Evolutionary conservation across 2,113 vertebrate species (phyloP).

Genomic region (Syngnathoides biaculeatus): DNA sequence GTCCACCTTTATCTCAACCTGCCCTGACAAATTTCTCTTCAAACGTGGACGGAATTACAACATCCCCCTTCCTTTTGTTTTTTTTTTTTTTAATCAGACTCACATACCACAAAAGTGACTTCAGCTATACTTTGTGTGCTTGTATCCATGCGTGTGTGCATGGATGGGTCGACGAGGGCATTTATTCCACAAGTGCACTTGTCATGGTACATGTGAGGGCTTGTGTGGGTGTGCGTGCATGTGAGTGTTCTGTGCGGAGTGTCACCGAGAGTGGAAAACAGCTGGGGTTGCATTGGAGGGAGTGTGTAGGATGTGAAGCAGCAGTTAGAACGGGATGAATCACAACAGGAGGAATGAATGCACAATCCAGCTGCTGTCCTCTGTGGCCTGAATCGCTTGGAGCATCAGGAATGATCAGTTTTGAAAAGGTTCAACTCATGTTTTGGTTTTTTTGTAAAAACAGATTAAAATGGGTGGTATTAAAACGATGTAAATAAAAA

Average conservation of each 20-base stretch:
- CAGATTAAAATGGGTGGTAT: no score
- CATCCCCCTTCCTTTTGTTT: conserved; percentile 10
- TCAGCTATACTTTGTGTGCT: conserved; percentile 27
- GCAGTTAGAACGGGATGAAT: conserved; percentile 31
- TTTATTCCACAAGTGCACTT: background rate
- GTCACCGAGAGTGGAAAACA: conserved; percentile 59
- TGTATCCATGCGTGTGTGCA: background rate
- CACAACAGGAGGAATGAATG: conserved; percentile 55
- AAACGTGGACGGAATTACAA: conserved; percentile 50
- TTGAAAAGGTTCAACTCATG: background rate
- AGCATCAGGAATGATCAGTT: conserved; percentile 11
- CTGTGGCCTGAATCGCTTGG: conserved; percentile 38
- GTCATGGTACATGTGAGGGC: conserved; percentile 21
- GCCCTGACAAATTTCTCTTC: conserved; percentile 57
- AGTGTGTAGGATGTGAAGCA: conserved; percentile 26
- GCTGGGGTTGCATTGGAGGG: conserved; percentile 44
- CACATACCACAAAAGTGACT: conserved; percentile 63
- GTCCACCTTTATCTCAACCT: conserved; percentile 38
- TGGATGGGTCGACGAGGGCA: background rate
- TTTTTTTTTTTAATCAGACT: conserved; percentile 25
- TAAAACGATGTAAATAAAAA: no score
- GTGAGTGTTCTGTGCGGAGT: conserved; percentile 36
- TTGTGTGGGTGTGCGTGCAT: conserved; percentile 18
- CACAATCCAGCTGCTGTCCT: conserved; percentile 62
- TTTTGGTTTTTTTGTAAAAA: conserved; percentile 5